These are phyloP conservation scores for Sinhomidia bicolor DNA, from an alignment of 2,888 invertebrate genomes.

Conservation along the genomic window DNA sequence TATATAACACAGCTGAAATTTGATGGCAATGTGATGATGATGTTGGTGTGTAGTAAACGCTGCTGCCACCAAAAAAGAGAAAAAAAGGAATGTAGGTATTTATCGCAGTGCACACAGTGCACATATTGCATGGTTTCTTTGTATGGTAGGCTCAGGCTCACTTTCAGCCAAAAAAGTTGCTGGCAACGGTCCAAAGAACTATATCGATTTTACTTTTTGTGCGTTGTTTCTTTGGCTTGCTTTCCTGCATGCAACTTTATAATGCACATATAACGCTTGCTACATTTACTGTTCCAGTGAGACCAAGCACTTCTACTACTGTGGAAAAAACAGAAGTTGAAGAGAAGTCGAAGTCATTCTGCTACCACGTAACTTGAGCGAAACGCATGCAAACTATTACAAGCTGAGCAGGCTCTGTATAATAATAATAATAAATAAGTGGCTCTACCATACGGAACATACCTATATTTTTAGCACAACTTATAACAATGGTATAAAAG, in stretches of 20 bases:
- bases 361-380: too few relatives aligned
- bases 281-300: background rate
- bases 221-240: constrained; percentile 38
- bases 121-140: too few relatives aligned
- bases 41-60: background rate
- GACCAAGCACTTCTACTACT: too few relatives aligned
- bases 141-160: background rate
- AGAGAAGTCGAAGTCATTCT: background rate
- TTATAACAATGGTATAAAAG: too few relatives aligned
- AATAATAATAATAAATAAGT: too few relatives aligned
- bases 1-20: background rate
- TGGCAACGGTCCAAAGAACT: constrained; percentile 32
- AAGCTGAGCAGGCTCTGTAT: too few relatives aligned
- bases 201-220: constrained; percentile 46
- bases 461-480: too few relatives aligned
- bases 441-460: too few relatives aligned
- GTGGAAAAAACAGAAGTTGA: background rate
- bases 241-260: constrained; percentile 25
- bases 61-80: too few relatives aligned
- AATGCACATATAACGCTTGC: background rate
- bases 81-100: background rate
- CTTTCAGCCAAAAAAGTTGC: constrained; percentile 1
- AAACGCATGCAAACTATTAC: too few relatives aligned
- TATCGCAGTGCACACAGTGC: background rate
- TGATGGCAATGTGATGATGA: background rate